These are phyloP conservation scores for Rhynchonycteris naso DNA, from an alignment of 2,797 vertebrate species.

Conservation along the genomic window DNA sequence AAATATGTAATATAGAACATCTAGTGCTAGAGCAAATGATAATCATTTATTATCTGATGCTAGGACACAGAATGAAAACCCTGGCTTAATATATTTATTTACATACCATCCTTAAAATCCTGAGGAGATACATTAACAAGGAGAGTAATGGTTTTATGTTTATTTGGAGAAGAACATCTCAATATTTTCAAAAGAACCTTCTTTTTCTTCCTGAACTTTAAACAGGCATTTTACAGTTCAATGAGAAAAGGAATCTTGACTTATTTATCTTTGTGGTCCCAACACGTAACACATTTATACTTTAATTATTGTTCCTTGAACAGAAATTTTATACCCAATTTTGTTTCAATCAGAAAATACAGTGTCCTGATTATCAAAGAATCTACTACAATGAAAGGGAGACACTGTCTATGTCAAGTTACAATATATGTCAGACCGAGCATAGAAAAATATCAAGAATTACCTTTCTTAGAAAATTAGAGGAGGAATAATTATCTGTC, in stretches of 20 bases:
- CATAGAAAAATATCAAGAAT: constrained; percentile 29
- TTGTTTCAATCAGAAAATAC: constrained; percentile 45
- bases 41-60: not conserved
- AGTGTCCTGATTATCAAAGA: constrained; percentile 18
- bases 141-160: constrained; percentile 37
- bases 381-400: constrained; percentile 21
- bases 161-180: not conserved
- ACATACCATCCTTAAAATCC: not conserved
- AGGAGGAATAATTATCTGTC: constrained; percentile 39
- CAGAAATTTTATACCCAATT: constrained; percentile 36
- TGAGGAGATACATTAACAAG: not conserved
- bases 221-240: constrained; percentile 41
- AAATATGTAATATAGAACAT: constrained; percentile 44
- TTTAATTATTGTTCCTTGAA: constrained; percentile 17
- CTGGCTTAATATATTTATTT: not conserved
- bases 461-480: constrained; percentile 26
- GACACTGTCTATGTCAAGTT: not conserved
- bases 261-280: constrained; percentile 37
- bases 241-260: constrained; percentile 47
- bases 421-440: constrained; percentile 28
- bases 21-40: not conserved
- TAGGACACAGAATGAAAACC: constrained; percentile 21
- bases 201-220: constrained; percentile 41
- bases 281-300: constrained; percentile 11
- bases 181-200: constrained; percentile 33